phyloP scores from a whole-genome alignment of 1,140 invertebrate genomes.

The Eulimnadia texana region DNA sequence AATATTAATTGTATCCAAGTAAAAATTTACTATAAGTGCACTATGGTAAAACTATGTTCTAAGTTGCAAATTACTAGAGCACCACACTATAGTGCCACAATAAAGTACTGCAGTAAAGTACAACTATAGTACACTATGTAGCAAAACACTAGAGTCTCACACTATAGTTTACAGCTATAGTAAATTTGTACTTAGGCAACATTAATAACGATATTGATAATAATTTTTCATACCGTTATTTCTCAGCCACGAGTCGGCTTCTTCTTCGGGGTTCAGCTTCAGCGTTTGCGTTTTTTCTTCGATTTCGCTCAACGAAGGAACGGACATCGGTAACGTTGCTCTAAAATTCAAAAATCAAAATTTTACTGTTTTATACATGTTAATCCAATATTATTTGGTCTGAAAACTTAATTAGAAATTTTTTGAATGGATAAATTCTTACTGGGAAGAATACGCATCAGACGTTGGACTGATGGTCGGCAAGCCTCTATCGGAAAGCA shows the following conservation, averaged over 20 bases:
- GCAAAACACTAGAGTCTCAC: too few species aligned
- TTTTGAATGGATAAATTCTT: neutral
- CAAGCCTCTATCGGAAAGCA: constrained; percentile 1
- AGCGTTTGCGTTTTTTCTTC: constrained; percentile 10
- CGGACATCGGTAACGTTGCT: constrained; percentile 4
- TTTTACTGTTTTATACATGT: too few species aligned
- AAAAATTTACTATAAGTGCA: too few species aligned
- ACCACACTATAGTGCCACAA: too few species aligned
- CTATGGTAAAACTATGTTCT: too few species aligned
- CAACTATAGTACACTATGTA: too few species aligned
- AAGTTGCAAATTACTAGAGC: too few species aligned
- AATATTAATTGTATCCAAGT: neutral
- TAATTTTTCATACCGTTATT: constrained; percentile 1
- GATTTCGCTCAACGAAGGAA: neutral
- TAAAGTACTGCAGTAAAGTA: too few species aligned
- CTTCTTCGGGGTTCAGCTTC: constrained; percentile 5
- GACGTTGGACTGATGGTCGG: neutral
- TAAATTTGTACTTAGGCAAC: too few species aligned
- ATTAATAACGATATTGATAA: neutral
- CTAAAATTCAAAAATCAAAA: neutral
- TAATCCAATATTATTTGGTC: too few species aligned
- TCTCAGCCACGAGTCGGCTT: constrained; percentile 8
- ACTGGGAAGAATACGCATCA: constrained; percentile 8
- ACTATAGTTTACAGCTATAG: too few species aligned
- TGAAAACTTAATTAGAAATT: neutral